A percentile compares a stretch with the other conserved stretches of the same genome.
phyloP scores from a whole-genome alignment of 2,797 vertebrate genomes.

The Vultur gryphus region DNA sequence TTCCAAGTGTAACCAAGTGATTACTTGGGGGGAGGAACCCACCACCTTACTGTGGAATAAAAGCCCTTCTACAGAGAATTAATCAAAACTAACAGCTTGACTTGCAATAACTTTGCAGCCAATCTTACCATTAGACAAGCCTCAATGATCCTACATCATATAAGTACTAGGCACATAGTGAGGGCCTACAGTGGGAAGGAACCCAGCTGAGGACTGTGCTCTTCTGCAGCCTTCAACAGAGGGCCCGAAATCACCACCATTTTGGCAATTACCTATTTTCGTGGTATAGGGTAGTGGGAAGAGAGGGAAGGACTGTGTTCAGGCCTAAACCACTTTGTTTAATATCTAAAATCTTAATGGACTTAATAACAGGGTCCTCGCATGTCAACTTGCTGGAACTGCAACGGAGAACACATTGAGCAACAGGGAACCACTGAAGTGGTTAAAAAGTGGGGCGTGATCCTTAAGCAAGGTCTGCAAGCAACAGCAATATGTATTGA shows the following conservation, averaged over 20 bases:
- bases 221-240: not conserved
- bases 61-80: not conserved
- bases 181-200: not conserved
- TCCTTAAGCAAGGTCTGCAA: not conserved
- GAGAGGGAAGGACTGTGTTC: not conserved
- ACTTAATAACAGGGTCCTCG: not conserved
- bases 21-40: not conserved
- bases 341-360: not conserved
- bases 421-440: not conserved
- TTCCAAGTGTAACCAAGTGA: not conserved
- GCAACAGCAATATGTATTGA: not conserved
- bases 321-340: not conserved
- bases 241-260: not conserved
- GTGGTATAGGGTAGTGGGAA: not conserved
- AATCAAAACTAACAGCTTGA: not conserved
- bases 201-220: not conserved
- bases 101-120: not conserved
- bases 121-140: not conserved
- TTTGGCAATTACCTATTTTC: not conserved
- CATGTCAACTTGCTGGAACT: not conserved
- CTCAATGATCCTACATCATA: fast-evolving
- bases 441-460: not conserved
- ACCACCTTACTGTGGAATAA: not conserved
- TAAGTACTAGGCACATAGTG: fast-evolving
- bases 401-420: not conserved